phyloP scores from a whole-genome alignment of 2,797 vertebrate genomes.

The Rhynchonycteris naso region DNA sequence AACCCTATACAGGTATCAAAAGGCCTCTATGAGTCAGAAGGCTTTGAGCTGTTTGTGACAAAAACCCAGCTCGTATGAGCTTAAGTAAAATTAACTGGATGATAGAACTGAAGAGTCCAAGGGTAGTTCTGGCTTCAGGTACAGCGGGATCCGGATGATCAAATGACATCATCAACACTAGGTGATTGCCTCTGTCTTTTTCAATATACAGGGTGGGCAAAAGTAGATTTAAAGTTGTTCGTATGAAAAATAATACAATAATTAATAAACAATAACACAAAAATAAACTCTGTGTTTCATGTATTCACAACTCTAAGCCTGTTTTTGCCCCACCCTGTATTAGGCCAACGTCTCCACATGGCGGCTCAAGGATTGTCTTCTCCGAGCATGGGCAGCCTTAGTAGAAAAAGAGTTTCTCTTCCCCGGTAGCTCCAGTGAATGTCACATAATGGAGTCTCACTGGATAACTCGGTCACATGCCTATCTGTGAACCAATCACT shows the following conservation, averaged over 20 bases:
- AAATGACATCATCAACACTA: not conserved
- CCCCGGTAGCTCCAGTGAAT: not conserved
- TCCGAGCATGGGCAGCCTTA: not conserved
- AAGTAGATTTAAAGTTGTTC: too few species aligned
- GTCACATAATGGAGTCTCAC: not conserved
- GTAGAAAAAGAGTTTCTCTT: not conserved
- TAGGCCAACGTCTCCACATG: not conserved
- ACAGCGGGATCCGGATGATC: not conserved
- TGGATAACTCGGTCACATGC: not conserved
- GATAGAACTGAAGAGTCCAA: not conserved
- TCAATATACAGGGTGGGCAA: not conserved
- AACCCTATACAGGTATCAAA: not conserved
- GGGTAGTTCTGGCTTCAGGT: not conserved
- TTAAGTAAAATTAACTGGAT: not conserved
- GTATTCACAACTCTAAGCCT: too few species aligned
- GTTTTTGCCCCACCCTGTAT: too few species aligned
- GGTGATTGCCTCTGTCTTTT: not conserved
- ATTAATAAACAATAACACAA: too few species aligned
- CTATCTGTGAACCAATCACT: not conserved
- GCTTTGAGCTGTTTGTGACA: not conserved
- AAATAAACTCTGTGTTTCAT: too few species aligned
- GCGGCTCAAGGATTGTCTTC: not conserved
- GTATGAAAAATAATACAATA: too few species aligned
- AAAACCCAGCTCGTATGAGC: not conserved
- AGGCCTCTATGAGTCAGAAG: not conserved